These are phyloP conservation scores for Caiman crocodilus DNA, from an alignment of 2,797 vertebrate species.

Conservation along the genomic window DNA sequence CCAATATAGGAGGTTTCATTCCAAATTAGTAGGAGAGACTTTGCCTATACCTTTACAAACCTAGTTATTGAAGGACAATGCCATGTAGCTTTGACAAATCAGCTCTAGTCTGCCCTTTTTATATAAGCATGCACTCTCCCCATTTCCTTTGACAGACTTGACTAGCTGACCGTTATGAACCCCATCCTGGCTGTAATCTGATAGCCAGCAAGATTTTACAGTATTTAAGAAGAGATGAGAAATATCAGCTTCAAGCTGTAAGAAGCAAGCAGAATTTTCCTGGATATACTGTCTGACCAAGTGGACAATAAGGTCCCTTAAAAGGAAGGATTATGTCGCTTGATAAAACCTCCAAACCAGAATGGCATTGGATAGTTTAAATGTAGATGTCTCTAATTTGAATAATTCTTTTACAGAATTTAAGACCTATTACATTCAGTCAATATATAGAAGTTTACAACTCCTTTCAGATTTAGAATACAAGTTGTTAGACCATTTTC, in stretches of 20 bases:
- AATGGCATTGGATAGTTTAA: not conserved
- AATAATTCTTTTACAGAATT: too few species aligned
- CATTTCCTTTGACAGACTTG: not conserved
- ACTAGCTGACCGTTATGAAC: not conserved
- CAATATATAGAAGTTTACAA: not conserved
- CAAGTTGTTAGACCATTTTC: not conserved
- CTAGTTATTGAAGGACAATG: not conserved
- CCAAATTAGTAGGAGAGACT: not conserved
- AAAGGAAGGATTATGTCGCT: not conserved
- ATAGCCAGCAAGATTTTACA: not conserved
- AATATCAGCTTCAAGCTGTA: not conserved
- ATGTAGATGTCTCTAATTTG: too few species aligned
- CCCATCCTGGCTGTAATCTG: not conserved
- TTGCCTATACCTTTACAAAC: not conserved
- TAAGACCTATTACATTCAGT: not conserved
- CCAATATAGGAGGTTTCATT: not conserved
- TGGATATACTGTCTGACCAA: not conserved
- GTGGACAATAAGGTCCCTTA: not conserved
- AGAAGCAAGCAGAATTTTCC: not conserved
- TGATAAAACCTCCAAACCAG: not conserved
- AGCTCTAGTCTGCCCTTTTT: not conserved
- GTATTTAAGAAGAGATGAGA: not conserved
- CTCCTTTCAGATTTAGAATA: not conserved
- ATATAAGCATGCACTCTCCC: not conserved
- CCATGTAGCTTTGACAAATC: not conserved